These are phyloP conservation scores for Myrmecobius fasciatus DNA, from an alignment of 2,113 vertebrate genomes.

Conservation along the genomic window DNA sequence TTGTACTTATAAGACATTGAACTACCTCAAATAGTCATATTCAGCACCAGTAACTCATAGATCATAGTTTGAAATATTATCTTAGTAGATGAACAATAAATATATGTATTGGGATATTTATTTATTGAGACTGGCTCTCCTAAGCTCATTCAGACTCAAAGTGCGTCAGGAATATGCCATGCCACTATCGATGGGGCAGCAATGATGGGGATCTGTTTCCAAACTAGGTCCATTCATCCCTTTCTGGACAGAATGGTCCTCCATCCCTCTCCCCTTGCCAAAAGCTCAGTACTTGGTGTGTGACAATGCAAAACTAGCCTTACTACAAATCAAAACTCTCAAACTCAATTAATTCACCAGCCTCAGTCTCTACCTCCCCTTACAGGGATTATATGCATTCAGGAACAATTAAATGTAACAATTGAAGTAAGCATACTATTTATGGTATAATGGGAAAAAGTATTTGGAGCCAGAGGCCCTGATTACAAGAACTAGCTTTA, in stretches of 20 bases:
- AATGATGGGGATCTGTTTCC: background rate
- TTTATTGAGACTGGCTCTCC: background rate
- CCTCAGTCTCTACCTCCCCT: background rate
- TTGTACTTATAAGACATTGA: background rate
- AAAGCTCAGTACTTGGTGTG: background rate
- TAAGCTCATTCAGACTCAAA: background rate
- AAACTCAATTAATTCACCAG: background rate
- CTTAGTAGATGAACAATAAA: background rate
- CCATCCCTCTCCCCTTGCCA: background rate
- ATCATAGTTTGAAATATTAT: rapidly evolving
- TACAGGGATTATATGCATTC: background rate
- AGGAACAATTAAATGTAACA: background rate
- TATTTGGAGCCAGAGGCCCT: background rate
- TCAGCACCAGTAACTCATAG: background rate
- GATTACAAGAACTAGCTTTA: background rate
- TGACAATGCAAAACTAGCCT: background rate
- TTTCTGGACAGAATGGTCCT: background rate
- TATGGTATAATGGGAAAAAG: background rate
- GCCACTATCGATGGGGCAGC: background rate
- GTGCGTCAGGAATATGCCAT: background rate
- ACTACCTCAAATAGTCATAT: background rate
- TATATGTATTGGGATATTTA: too few species aligned
- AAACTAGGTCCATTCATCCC: background rate
- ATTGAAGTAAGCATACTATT: background rate
- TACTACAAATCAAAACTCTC: background rate